Conservation (phyloP, 2,113 vertebrate genomes). For the Callaeas wilsoni region DNA sequence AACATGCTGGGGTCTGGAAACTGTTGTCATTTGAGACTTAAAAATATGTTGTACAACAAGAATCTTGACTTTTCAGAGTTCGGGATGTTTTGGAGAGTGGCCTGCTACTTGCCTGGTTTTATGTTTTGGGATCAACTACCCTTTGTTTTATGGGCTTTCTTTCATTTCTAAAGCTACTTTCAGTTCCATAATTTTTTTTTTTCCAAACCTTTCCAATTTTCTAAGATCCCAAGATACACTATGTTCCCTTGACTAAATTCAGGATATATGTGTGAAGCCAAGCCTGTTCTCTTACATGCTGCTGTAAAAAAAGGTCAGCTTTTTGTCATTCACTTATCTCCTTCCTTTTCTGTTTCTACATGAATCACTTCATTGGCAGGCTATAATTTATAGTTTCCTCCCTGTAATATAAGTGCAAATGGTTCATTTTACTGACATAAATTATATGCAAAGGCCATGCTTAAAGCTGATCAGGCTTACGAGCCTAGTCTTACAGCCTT, state of each 20-base stretch:
- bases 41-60: slow-evolving; percentile 14
- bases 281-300: neutral
- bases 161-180: neutral
- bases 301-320: neutral
- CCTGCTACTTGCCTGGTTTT: neutral
- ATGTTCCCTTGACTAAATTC: neutral
- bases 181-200: neutral
- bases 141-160: neutral
- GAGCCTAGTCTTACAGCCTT: neutral
- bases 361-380: neutral
- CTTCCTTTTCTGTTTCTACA: neutral
- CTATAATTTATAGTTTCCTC: neutral
- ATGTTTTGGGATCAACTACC: neutral
- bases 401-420: neutral
- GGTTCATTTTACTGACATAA: neutral
- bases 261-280: neutral
- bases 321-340: neutral
- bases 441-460: neutral
- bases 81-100: neutral
- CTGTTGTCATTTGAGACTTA: neutral
- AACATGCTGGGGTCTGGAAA: slow-evolving; percentile 32
- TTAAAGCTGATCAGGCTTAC: neutral
- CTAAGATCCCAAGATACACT: neutral
- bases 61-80: slow-evolving; percentile 14
- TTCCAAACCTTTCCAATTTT: neutral